A percentile compares a stretch with the other conserved stretches of the same genome.
phyloP scores from a whole-genome alignment of 2,888 invertebrate genomes.

The Adineta ricciae region DNA sequence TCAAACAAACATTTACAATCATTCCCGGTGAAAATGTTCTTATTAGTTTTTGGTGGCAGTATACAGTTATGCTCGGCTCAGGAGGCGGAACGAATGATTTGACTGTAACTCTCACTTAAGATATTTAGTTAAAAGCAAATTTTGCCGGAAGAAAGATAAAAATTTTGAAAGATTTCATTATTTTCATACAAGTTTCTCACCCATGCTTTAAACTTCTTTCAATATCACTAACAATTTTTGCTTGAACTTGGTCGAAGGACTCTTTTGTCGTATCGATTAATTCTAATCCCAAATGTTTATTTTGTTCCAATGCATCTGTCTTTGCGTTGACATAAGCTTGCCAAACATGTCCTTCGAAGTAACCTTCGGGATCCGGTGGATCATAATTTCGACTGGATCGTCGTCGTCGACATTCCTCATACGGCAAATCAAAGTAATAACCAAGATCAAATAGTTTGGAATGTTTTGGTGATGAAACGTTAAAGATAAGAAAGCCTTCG shows the following conservation, averaged over 20 bases:
- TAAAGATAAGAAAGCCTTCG: conserved; percentile 17
- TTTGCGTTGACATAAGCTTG: conserved; percentile 60
- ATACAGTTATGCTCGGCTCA: not conserved
- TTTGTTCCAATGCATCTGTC: conserved; percentile 32
- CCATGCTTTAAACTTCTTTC: not conserved
- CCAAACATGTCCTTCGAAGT: conserved; percentile 81
- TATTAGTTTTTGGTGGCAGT: not conserved
- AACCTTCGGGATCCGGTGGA: conserved; percentile 75
- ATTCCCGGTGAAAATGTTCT: not conserved
- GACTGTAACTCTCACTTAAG: not conserved
- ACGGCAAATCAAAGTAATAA: conserved; percentile 1
- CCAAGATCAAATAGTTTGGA: not conserved
- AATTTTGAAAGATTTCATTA: too few relatives aligned
- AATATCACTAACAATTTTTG: not conserved
- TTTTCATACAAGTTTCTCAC: too few relatives aligned
- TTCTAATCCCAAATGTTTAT: not conserved
- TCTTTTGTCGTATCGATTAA: not conserved
- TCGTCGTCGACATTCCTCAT: not conserved
- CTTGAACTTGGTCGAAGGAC: not conserved
- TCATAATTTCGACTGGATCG: conserved; percentile 59
- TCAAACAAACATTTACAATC: not conserved
- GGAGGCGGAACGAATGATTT: not conserved
- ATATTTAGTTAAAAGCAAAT: not conserved
- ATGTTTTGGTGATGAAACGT: not conserved
- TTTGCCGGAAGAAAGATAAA: too few relatives aligned